Evolutionary conservation across 2,113 vertebrate species (phyloP).

Genomic region (Zosterops hypoxanthus): DNA sequence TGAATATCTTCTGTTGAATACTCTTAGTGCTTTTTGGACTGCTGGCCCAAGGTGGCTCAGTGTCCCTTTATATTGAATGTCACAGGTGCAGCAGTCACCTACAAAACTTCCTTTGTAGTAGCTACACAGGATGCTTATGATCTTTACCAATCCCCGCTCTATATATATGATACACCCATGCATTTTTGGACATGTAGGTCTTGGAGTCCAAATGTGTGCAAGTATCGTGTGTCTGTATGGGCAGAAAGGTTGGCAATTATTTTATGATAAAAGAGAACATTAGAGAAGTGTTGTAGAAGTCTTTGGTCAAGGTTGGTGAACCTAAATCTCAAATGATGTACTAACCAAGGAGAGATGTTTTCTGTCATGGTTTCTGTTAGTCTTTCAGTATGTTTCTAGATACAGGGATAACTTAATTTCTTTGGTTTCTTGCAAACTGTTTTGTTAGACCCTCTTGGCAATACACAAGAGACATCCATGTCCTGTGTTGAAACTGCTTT

Average conservation of each 20-base stretch:
- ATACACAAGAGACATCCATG: background rate
- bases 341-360: background rate
- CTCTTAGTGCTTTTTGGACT: background rate
- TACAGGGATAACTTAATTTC: background rate
- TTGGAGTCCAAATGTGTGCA: background rate
- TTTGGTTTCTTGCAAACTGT: conserved; percentile 14
- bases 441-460: background rate
- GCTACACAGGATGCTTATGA: background rate
- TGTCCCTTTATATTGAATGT: background rate
- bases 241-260: background rate
- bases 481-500: background rate
- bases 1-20: background rate
- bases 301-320: background rate
- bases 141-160: background rate
- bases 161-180: background rate
- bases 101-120: background rate
- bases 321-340: conserved; percentile 2
- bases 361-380: conserved; percentile 13
- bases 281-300: background rate
- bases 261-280: background rate
- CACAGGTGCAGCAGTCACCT: background rate
- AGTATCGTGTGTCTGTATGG: background rate
- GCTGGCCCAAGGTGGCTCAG: background rate
- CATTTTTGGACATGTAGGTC: background rate
- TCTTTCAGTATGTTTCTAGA: conserved; percentile 49